These are phyloP conservation scores for Cryptocephalus moraei DNA, from an alignment of 2,888 invertebrate species.

Conservation along the genomic window DNA sequence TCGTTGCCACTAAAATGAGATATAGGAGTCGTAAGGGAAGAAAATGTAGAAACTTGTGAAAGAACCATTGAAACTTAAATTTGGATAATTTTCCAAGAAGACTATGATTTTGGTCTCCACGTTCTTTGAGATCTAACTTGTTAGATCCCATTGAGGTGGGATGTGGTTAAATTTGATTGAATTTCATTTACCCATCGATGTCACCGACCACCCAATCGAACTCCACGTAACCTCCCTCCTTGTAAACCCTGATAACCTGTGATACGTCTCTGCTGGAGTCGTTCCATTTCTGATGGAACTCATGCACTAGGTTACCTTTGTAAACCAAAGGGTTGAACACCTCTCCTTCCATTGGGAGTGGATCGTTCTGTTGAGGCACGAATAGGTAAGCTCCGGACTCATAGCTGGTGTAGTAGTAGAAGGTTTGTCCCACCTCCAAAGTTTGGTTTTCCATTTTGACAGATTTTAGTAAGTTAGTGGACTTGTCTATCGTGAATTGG, in stretches of 20 bases:
- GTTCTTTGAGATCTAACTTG: too few species aligned
- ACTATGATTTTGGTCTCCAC: too few species aligned
- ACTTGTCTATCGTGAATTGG: constrained; percentile 42
- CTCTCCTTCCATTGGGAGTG: not conserved
- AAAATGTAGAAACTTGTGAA: constrained; percentile 16
- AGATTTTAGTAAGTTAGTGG: constrained; percentile 8
- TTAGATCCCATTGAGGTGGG: too few species aligned
- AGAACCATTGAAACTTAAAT: too few species aligned
- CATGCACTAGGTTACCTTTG: constrained; percentile 17
- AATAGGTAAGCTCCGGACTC: constrained; percentile 90
- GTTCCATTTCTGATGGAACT: constrained; percentile 47
- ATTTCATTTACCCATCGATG: constrained; percentile 48
- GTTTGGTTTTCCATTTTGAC: constrained; percentile 10
- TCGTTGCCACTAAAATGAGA: constrained; percentile 1
- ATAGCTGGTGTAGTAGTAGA: constrained; percentile 35
- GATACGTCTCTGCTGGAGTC: constrained; percentile 50
- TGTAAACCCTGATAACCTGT: constrained; percentile 59
- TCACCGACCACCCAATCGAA: constrained; percentile 71
- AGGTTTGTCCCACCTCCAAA: constrained; percentile 10
- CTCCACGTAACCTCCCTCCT: constrained; percentile 47
- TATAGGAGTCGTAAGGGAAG: constrained; percentile 13
- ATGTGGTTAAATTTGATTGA: too few species aligned
- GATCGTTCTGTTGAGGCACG: constrained; percentile 41
- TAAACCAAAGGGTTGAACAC: constrained; percentile 2
- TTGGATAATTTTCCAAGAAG: too few species aligned